phyloP scores from a whole-genome alignment of 2,888 invertebrate genomes.

The Cosmia pyralina region DNA sequence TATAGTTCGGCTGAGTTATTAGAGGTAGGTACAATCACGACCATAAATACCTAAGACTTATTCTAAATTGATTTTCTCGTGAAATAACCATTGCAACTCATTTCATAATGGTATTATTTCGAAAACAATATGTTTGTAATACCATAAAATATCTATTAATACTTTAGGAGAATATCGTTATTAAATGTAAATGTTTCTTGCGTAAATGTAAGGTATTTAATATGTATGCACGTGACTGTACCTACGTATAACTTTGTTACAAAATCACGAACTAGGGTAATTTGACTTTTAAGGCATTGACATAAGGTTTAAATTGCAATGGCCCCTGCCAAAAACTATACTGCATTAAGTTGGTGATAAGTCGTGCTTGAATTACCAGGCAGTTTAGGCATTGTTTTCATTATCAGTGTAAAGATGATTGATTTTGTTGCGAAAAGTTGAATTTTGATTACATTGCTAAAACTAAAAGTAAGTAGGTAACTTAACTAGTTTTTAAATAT shows the following conservation, averaged over 20 bases:
- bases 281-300: background rate
- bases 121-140: background rate
- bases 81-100: background rate
- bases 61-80: background rate
- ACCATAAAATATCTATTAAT: background rate
- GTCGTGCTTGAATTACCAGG: background rate
- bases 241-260: background rate
- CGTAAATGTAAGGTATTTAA: background rate
- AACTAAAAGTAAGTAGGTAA: constrained; percentile 4
- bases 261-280: background rate
- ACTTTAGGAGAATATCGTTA: background rate
- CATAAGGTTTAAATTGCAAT: constrained; percentile 7
- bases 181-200: background rate
- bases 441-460: constrained; percentile 6
- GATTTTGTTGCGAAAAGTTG: constrained; percentile 16
- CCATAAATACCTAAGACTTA: background rate
- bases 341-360: background rate
- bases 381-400: background rate
- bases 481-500: background rate
- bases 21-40: background rate
- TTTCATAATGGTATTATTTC: background rate
- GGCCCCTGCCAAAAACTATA: background rate
- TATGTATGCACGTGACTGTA: background rate
- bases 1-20: constrained; percentile 42
- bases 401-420: constrained; percentile 14